phyloP scores from a whole-genome alignment of 2,888 invertebrate genomes.

The Cataglyphis livida region DNA sequence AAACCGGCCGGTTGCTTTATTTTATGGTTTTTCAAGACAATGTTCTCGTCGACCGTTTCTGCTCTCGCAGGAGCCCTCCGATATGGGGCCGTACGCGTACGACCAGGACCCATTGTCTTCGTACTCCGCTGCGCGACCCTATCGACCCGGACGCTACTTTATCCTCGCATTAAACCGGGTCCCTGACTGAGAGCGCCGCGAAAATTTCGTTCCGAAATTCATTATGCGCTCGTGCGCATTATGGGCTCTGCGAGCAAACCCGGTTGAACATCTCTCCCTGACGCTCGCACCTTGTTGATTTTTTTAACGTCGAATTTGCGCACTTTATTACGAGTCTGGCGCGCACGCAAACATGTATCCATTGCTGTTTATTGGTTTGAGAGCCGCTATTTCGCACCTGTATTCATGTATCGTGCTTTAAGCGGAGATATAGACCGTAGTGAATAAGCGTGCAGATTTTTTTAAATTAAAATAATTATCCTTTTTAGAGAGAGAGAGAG shows the following conservation, averaged over 20 bases:
- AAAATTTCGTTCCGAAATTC: constrained; percentile 77
- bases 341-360: constrained; percentile 31
- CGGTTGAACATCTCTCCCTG: constrained; percentile 54
- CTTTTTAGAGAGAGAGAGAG: background rate
- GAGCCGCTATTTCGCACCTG: constrained; percentile 30
- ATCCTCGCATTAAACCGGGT: constrained; percentile 81
- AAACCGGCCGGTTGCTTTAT: constrained; percentile 81
- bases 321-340: constrained; percentile 64
- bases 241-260: background rate
- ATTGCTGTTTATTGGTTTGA: constrained; percentile 55
- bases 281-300: constrained; percentile 55
- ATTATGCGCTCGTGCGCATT: constrained; percentile 71
- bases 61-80: constrained; percentile 78
- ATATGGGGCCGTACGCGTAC: constrained; percentile 78
- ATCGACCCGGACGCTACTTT: constrained; percentile 83
- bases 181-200: constrained; percentile 59
- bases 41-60: constrained; percentile 81
- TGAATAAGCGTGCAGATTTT: background rate
- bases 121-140: constrained; percentile 78
- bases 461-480: background rate
- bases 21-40: constrained; percentile 85
- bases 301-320: constrained; percentile 67
- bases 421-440: background rate
- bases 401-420: background rate
- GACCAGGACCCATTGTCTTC: constrained; percentile 80